These are phyloP conservation scores for Siniperca chuatsi DNA, from an alignment of 2,113 vertebrate species.

Conservation along the genomic window DNA sequence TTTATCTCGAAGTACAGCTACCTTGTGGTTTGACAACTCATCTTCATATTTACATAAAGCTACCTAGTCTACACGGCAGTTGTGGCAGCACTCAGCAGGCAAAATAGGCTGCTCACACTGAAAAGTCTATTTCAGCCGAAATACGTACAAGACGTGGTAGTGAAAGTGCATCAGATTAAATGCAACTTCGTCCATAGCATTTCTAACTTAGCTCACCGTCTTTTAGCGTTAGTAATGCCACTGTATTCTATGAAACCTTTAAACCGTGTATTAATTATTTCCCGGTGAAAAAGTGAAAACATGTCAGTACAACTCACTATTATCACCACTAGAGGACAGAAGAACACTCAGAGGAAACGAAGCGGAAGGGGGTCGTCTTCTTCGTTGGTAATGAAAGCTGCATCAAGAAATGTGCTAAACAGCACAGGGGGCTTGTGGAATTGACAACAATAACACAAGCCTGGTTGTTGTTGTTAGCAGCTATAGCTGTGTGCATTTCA, in stretches of 20 bases:
- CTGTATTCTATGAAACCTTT: neutral
- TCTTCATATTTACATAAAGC: neutral
- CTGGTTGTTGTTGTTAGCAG: neutral
- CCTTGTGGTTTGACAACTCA: constrained; percentile 16
- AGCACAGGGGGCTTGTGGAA: constrained; percentile 21
- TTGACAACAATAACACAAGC: neutral
- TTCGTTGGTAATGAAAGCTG: constrained; percentile 42
- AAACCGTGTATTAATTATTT: neutral
- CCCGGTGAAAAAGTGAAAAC: neutral
- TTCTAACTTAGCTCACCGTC: neutral
- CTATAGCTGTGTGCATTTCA: fast-evolving
- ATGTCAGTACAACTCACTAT: fast-evolving
- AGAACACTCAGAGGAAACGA: neutral
- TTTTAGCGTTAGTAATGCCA: fast-evolving
- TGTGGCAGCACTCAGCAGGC: no score
- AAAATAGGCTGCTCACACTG: neutral
- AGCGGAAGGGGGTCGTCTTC: constrained; percentile 39
- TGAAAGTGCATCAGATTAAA: neutral
- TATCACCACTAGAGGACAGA: constrained; percentile 31
- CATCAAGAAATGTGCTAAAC: constrained; percentile 58
- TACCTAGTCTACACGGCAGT: constrained; percentile 24
- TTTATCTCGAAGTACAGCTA: constrained; percentile 2
- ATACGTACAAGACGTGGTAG: neutral
- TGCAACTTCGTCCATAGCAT: no score
- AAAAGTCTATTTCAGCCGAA: neutral